Percentiles rank a stretch among this genome's conserved stretches.
phyloP scores from a whole-genome alignment of 2,797 vertebrate genomes.

The Galago senegalensis region DNA sequence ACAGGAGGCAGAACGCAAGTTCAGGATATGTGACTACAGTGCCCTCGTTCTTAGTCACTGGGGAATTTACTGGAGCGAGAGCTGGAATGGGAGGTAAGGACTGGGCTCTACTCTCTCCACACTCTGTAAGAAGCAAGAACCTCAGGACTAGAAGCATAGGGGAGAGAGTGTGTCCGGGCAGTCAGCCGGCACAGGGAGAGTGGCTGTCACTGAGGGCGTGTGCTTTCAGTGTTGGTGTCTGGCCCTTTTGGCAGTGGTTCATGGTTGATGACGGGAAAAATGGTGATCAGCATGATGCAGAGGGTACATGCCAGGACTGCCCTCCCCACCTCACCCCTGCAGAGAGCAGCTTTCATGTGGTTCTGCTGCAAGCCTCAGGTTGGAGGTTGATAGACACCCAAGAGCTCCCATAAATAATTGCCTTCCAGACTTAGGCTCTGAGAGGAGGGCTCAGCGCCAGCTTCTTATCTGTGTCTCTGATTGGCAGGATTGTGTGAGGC shows the following conservation, averaged over 20 bases:
- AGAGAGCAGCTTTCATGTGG: neutral
- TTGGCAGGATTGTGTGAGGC: constrained; percentile 64
- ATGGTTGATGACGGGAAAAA: too few relatives aligned
- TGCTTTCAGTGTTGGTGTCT: neutral
- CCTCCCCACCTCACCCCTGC: accelerated
- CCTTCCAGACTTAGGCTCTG: constrained; percentile 43
- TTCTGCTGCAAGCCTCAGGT: neutral
- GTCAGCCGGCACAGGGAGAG: neutral
- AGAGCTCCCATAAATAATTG: constrained; percentile 70
- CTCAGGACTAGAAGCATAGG: neutral
- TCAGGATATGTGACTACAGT: neutral
- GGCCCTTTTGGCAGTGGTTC: neutral
- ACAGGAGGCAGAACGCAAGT: neutral
- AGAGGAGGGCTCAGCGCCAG: constrained; percentile 4
- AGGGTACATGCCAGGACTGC: neutral
- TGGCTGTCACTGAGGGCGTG: accelerated
- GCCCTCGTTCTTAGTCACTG: neutral
- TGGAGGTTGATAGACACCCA: constrained; percentile 39
- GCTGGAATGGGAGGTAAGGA: accelerated
- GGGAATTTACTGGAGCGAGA: neutral
- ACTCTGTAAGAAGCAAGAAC: neutral
- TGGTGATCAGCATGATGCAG: accelerated
- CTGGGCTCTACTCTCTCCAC: neutral
- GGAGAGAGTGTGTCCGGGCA: neutral
- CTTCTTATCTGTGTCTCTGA: constrained; percentile 82